A percentile compares a stretch with the other conserved stretches of the same genome.
These are phyloP conservation scores for Dendronephthya gigantea DNA, from an alignment of 64 coral and sea anemone species.

Conservation along the genomic window DNA sequence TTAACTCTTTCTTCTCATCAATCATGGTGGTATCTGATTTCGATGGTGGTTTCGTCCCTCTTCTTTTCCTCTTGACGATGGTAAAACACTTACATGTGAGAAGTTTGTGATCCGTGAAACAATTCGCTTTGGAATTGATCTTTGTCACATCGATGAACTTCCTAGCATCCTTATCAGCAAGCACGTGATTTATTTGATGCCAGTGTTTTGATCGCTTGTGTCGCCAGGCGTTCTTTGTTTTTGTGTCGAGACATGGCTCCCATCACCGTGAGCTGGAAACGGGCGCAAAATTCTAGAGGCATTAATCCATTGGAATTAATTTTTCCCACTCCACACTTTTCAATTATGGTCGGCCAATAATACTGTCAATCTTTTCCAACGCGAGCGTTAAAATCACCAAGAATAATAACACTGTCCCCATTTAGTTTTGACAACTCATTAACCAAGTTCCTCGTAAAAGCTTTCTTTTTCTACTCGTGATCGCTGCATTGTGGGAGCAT, in stretches of 20 bases:
- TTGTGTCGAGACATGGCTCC: constrained; percentile 32
- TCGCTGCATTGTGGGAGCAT: too few species aligned
- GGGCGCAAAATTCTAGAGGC: constrained; percentile 32
- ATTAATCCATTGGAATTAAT: constrained; percentile 10
- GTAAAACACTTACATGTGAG: constrained; percentile 3
- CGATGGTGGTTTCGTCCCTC: constrained; percentile 9
- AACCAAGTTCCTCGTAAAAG: background rate
- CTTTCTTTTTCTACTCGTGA: background rate
- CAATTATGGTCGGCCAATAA: background rate
- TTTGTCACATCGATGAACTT: constrained; percentile 27
- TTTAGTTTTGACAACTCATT: background rate
- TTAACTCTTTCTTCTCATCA: background rate
- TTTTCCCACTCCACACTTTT: background rate
- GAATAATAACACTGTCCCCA: background rate
- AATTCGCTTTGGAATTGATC: too few species aligned
- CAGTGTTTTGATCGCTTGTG: constrained; percentile 33
- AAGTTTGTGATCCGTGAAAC: constrained; percentile 5
- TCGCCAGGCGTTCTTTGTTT: constrained; percentile 39
- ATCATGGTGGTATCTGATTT: constrained; percentile 9
- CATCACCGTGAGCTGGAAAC: constrained; percentile 8
- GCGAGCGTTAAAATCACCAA: background rate
- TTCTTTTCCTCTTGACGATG: constrained; percentile 4
- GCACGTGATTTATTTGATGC: constrained; percentile 31
- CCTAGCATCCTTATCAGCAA: constrained; percentile 30
- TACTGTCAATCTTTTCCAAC: background rate